Evolutionary conservation across 37 sponge, comb jelly and placozoan species (phyloP), one percentile per base, ranked within the genome.

Genomic region (Haliclona indistincta): DNA sequence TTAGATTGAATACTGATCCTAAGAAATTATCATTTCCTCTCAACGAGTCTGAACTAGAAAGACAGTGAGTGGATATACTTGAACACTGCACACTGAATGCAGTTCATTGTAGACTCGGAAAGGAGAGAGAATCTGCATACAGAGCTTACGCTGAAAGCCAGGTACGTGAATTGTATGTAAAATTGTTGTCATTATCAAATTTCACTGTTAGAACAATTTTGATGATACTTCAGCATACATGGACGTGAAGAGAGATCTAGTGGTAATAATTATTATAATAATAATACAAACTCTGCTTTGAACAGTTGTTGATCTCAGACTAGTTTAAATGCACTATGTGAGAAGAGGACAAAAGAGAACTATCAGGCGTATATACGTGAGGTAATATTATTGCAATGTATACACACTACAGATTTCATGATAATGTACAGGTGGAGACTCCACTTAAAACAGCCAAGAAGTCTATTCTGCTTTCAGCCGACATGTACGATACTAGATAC

Each of bases 301-400:
- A 47, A 38, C 22, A 23, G 35, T 33, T 26, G 10, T 20, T 39
- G 1, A 23, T 39, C 41, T 39, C 40, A 85, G 86, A 35, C 26
- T 2, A 70, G 81, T 26, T 23, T 91, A 20, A 55, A 76, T 25
- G 49, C 26, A 49, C n/a, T 91, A 51, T 73, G 83, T 64, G 61
- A 33, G 1, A 79, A 93, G 51, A 47, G 90, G 34, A 71, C 43
- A 41, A 74, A 80, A 15, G 86, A 93, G 10, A 93, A 93, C 67
- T 78, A 84, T 7, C 81, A 84, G 51, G 94, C 94, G n/a, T 89
- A 84, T 56, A 77, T 88, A 4, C 81, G 35, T 68, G 94, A 84
- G 49, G 94, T 93, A 17, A 72, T 26, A 35, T 53, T 73, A 23
- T n/a, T 53, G 34, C 51, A 10, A 6, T 32, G 25, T 52, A 64